Evolutionary conservation across 2,113 vertebrate genomes (phyloP).

Genomic region (Bombycilla garrulus): DNA sequence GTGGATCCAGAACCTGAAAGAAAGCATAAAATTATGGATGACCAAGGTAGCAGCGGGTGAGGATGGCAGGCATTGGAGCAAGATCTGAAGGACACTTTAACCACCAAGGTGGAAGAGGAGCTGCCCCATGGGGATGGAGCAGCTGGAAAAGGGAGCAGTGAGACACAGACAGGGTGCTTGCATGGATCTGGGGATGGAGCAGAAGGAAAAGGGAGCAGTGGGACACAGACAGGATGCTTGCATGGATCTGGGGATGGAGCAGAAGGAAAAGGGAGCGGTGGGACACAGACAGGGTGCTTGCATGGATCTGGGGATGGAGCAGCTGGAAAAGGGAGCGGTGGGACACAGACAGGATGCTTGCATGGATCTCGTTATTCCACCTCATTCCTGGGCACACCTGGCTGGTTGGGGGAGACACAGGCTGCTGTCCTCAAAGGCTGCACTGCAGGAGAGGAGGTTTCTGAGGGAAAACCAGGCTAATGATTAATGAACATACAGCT

Average conservation of each 20-base stretch:
- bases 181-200: too few relatives aligned
- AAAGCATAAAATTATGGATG: not conserved
- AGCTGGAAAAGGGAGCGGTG: not conserved
- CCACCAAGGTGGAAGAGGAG: not conserved
- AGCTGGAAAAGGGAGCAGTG: not conserved
- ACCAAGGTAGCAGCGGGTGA: rapidly evolving
- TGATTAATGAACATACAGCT: not conserved
- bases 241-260: too few relatives aligned
- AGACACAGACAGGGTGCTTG: rapidly evolving
- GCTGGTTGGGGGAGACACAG: not conserved
- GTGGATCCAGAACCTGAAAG: not conserved
- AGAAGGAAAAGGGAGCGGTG: not conserved
- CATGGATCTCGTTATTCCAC: rapidly evolving
- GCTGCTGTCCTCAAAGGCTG: not conserved
- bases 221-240: rapidly evolving
- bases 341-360: rapidly evolving
- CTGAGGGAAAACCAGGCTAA: not conserved
- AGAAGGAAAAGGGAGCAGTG: not conserved
- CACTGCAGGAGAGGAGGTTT: not conserved
- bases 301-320: not conserved
- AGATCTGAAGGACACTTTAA: not conserved
- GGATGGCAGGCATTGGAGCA: not conserved
- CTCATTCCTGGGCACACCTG: not conserved
- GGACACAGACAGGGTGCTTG: rapidly evolving
- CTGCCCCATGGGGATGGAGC: not conserved